phyloP scores from a whole-genome alignment of 2,888 invertebrate genomes.

The Athalia cordata region DNA sequence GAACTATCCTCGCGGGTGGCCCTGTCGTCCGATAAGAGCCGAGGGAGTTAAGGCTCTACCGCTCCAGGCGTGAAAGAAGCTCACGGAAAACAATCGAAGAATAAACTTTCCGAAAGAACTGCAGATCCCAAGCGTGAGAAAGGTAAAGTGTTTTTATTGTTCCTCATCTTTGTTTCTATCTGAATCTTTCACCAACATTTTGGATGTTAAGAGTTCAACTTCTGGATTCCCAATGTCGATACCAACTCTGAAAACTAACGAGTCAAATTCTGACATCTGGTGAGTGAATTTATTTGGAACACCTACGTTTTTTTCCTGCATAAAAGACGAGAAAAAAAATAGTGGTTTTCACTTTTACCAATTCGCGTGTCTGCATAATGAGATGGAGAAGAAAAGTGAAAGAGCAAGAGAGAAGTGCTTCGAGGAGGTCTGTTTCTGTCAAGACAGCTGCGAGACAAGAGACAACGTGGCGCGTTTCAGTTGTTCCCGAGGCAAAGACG shows the following conservation, averaged over 20 bases:
- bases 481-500: not conserved
- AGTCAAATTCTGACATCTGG: no score
- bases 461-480: not conserved
- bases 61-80: not conserved
- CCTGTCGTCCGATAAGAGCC: conserved; percentile 13
- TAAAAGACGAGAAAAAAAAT: no score
- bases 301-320: no score
- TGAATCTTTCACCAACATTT: no score
- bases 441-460: conserved; percentile 12
- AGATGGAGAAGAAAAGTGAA: not conserved
- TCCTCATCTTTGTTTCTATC: not conserved
- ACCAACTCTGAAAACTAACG: no score
- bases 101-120: not conserved
- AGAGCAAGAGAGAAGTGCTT: conserved; percentile 6
- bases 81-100: not conserved
- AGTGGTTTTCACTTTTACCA: no score
- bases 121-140: not conserved
- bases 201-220: no score
- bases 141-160: not conserved
- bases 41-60: conserved; percentile 1
- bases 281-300: no score
- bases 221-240: no score
- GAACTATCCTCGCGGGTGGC: conserved; percentile 28
- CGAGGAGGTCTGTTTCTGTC: conserved; percentile 17
- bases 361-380: not conserved